Conservation (phyloP, 2,888 invertebrate genomes). For the Girardia tigrina region DNA sequence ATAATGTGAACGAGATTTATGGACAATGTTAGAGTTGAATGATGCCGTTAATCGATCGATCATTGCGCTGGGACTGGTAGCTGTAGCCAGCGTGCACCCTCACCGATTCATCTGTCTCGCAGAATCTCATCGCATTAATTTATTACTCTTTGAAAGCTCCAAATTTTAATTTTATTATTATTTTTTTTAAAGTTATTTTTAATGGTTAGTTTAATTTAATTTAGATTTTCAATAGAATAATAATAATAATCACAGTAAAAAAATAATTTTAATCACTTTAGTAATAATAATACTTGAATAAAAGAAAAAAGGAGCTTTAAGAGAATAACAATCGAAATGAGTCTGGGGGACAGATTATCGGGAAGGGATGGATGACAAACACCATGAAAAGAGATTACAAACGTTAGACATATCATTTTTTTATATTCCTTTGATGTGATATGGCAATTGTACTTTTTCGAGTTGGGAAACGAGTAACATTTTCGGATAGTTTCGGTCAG, state of each 20-base stretch:
- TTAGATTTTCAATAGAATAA: no score
- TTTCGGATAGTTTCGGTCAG: not conserved
- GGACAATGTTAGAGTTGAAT: no score
- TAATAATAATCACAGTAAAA: no score
- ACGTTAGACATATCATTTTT: constrained; percentile 18
- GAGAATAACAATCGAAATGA: not conserved
- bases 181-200: no score
- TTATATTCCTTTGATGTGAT: not conserved
- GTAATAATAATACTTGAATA: no score
- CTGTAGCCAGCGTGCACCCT: no score
- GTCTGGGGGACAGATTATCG: not conserved
- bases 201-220: no score
- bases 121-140: not conserved
- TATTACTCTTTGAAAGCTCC: constrained; percentile 19
- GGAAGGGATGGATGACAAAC: not conserved
- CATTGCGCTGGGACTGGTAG: not conserved
- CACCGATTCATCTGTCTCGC: not conserved
- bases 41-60: constrained; percentile 4
- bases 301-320: constrained; percentile 16
- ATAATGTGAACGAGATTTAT: no score
- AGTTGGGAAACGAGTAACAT: not conserved
- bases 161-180: no score
- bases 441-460: constrained; percentile 23
- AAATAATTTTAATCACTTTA: no score
- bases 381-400: no score